Evolutionary conservation across 2,113 vertebrate species (phyloP), one percentile per base, ranked within the genome.

Genomic region (Micronisus gabar): DNA sequence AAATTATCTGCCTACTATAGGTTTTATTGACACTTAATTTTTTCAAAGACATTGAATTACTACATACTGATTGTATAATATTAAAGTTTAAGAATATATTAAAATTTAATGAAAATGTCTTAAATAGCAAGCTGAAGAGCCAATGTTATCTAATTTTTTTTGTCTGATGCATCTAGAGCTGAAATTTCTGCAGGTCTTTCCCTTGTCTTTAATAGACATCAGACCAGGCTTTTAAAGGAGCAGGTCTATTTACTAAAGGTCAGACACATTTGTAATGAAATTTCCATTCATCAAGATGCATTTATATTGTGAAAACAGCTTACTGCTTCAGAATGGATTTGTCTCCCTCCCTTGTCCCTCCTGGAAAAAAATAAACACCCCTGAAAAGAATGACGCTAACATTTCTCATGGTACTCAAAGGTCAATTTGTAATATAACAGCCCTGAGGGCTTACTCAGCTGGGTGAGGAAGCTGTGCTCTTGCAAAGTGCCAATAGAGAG

Each of bases 251-350:
- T 95, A 72, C 80, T 67, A 91, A 95, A 96, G 95, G 96, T 95
- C 91, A 94, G 92, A 26, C 61, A 43, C 80, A 93, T 95, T 86
- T 93, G 68, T 91, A 92, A 96, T 88, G 94, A 90, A 95, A 95
- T 97, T 88, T 97, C 72, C 86, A 68, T 94, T 96, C 80, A 81
- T 91, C 90, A 86, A 71, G 83, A 72, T 88, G 83, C 88, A 89
- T 86, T 92, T 80, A 45, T 72, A 43, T 55, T 81, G 65, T 85
- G 84, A 90, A 91, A 96, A 91, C 68, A 83, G 55, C 91, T 85
- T 66, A 68, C 78, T 88, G 84, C 59, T 88, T 73, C 48, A 22
- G 70, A 66, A 85, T 61, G 66, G 53, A 30, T 84, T 90, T 95
- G 86, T 61, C 40, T 55, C 15, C 22, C n/a, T 95, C 40, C 15